Evolutionary conservation across 2,888 invertebrate species (phyloP).

Genomic region (Lacanobia oleracea): DNA sequence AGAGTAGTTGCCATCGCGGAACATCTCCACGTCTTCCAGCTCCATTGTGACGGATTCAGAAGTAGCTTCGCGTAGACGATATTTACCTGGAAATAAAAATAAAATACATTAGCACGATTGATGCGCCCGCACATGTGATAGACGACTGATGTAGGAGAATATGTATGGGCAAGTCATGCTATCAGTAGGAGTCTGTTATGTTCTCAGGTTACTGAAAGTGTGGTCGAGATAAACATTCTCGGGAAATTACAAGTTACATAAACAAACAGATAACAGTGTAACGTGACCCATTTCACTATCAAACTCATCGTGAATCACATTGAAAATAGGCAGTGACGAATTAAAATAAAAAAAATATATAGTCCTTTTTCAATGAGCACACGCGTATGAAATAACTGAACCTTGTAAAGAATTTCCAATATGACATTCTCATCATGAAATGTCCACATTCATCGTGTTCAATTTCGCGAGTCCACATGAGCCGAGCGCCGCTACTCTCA

Average conservation of each 20-base stretch:
- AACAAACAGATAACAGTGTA: conserved; percentile 12
- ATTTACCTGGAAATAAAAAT: conserved; percentile 70
- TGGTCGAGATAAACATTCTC: conserved; percentile 31
- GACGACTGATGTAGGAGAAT: conserved; percentile 10
- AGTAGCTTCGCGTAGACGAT: conserved; percentile 34
- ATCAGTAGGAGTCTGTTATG: conserved; percentile 46
- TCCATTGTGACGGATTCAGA: conserved; percentile 74
- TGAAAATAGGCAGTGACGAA: neutral
- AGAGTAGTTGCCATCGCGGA: conserved; percentile 76
- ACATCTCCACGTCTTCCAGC: conserved; percentile 84
- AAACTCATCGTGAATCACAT: conserved; percentile 2
- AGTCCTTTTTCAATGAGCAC: neutral
- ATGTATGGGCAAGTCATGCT: conserved; percentile 16
- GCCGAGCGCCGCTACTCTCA: conserved; percentile 22
- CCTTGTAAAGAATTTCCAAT: conserved; percentile 23
- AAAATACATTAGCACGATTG: conserved; percentile 11
- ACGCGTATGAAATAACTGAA: conserved; percentile 6
- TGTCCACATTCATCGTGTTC: conserved; percentile 34
- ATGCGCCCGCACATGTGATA: conserved; percentile 3
- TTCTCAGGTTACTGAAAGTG: conserved; percentile 43
- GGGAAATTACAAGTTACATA: neutral
- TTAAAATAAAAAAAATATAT: neutral
- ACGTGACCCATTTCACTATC: conserved; percentile 7
- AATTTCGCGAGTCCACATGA: conserved; percentile 45
- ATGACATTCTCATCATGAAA: conserved; percentile 14